These are phyloP conservation scores for Hylaeus anthracinus DNA, from an alignment of 1,140 invertebrate genomes.

Conservation along the genomic window DNA sequence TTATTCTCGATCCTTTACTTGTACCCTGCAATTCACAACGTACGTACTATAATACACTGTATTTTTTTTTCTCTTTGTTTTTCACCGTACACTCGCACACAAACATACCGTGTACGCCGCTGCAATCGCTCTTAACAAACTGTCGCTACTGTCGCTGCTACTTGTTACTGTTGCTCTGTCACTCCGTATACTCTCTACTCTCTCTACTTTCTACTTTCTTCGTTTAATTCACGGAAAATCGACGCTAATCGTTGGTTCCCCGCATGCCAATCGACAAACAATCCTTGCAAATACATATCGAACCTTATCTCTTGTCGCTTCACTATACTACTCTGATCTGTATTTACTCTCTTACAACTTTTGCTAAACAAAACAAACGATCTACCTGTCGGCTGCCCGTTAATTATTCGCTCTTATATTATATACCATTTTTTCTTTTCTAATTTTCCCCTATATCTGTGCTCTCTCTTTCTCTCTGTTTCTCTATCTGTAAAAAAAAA, in stretches of 20 bases:
- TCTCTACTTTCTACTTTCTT: not conserved
- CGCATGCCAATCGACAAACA: no score
- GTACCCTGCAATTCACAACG: slow-evolving; percentile 1
- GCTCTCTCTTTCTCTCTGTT: slow-evolving; percentile 23
- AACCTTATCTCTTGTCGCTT: slow-evolving; percentile 7
- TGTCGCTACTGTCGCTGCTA: slow-evolving; percentile 16
- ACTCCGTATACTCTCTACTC: slow-evolving; percentile 42
- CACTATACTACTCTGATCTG: slow-evolving; percentile 24
- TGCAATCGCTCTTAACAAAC: slow-evolving; percentile 8
- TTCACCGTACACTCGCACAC: slow-evolving; percentile 37
- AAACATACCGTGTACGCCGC: slow-evolving; percentile 42
- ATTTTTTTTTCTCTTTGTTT: slow-evolving; percentile 49
- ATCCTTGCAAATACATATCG: not conserved
- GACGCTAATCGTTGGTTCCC: no score
- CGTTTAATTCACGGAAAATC: not conserved
- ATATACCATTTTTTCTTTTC: slow-evolving; percentile 67
- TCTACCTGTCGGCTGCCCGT: slow-evolving; percentile 16
- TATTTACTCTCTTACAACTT: not conserved
- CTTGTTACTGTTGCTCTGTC: not conserved
- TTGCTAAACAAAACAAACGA: not conserved
- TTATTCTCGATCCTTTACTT: not conserved
- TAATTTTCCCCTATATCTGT: slow-evolving; percentile 10
- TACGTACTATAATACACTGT: slow-evolving; percentile 38
- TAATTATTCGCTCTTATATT: slow-evolving; percentile 56
- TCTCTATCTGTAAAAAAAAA: slow-evolving; percentile 28